Conservation (phyloP, 1,140 invertebrate species). For the Acromyrmex charruanus region DNA sequence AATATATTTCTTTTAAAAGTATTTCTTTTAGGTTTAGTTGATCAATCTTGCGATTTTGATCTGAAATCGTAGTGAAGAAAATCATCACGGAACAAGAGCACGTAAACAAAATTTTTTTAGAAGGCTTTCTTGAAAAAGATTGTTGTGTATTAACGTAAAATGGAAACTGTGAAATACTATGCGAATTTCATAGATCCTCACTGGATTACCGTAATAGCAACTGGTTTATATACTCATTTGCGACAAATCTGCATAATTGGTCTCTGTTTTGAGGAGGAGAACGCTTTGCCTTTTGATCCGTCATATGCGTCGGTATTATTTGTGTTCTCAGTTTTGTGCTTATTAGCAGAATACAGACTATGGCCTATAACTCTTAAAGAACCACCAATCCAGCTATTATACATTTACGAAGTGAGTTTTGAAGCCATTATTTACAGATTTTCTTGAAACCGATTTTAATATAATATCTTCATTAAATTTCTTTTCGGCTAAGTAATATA, state of each 20-base stretch:
- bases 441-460: background rate
- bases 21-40: constrained; percentile 22
- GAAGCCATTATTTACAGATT: background rate
- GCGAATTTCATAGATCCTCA: constrained; percentile 81
- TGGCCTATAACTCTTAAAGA: constrained; percentile 85
- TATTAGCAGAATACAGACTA: constrained; percentile 83
- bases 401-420: constrained; percentile 83
- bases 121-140: background rate
- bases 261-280: constrained; percentile 80
- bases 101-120: background rate
- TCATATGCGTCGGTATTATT: constrained; percentile 83
- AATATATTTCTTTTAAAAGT: background rate
- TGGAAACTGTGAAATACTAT: constrained; percentile 80
- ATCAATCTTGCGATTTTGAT: background rate
- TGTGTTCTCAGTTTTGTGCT: constrained; percentile 82
- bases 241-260: constrained; percentile 84
- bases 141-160: constrained; percentile 34
- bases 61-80: constrained; percentile 11
- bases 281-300: constrained; percentile 75
- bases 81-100: background rate
- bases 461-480: background rate
- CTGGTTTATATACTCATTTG: constrained; percentile 83
- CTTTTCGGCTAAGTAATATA: background rate
- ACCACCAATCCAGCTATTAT: constrained; percentile 83
- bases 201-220: constrained; percentile 82